These are phyloP conservation scores for Mirza zaza DNA, from an alignment of 2,113 vertebrate species.

Conservation along the genomic window DNA sequence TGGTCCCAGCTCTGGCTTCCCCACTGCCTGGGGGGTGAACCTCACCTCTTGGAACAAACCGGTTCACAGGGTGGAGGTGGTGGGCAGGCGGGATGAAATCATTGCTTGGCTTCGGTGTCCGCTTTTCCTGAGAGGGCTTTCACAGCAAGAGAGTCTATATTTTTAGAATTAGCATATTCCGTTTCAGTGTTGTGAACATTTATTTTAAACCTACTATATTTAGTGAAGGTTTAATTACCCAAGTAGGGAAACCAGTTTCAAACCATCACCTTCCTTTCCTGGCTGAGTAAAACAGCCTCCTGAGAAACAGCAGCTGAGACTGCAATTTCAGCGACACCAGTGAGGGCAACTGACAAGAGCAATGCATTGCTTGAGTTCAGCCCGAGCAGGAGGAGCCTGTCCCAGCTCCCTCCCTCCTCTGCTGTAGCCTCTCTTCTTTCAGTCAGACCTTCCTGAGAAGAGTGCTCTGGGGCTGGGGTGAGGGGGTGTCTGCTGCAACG, in stretches of 20 bases:
- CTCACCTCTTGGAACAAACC: background rate
- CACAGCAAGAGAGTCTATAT: slow-evolving; percentile 51
- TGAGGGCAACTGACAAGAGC: background rate
- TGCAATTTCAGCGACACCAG: background rate
- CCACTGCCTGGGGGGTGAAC: background rate
- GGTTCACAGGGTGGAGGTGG: background rate
- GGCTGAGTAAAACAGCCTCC: slow-evolving; percentile 37
- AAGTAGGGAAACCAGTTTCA: slow-evolving; percentile 56
- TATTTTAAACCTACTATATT: slow-evolving; percentile 68
- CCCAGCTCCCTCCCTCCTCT: background rate
- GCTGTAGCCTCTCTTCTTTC: background rate
- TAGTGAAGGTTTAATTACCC: slow-evolving; percentile 74
- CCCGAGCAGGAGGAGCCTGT: background rate
- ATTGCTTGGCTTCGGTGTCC: background rate
- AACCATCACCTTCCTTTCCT: slow-evolving; percentile 63
- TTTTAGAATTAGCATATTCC: slow-evolving; percentile 71
- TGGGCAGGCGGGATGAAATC: background rate
- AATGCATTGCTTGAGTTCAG: background rate
- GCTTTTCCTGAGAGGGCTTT: slow-evolving; percentile 39
- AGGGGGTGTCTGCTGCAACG: accelerated
- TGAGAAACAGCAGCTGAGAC: background rate
- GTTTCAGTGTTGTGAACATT: slow-evolving; percentile 63
- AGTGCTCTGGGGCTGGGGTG: background rate
- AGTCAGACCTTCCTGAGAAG: background rate
- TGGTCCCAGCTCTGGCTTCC: background rate